Percentiles rank a stretch among this genome's conserved stretches.
phyloP scores from a whole-genome alignment of 2,888 invertebrate genomes.

The Pyrgus malvae region DNA sequence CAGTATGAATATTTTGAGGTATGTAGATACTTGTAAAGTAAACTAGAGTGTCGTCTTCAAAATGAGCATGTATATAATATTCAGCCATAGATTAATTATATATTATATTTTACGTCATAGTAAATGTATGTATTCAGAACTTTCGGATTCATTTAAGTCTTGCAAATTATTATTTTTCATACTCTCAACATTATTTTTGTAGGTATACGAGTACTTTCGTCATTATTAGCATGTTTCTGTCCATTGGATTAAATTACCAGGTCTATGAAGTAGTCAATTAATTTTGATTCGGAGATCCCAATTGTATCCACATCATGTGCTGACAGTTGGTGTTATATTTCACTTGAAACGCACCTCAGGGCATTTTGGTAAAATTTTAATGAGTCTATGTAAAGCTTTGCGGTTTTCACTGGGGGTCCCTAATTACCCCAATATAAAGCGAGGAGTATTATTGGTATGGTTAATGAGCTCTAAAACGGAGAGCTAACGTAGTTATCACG shows the following conservation, averaged over 20 bases:
- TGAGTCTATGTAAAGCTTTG: slow-evolving; percentile 55
- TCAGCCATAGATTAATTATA: too few species aligned
- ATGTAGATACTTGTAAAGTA: background rate
- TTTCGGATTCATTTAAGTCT: too few species aligned
- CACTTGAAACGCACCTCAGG: slow-evolving; percentile 55
- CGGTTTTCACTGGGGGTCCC: slow-evolving; percentile 50
- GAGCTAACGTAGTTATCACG: background rate
- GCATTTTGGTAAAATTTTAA: slow-evolving; percentile 64
- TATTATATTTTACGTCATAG: too few species aligned
- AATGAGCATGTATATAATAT: too few species aligned
- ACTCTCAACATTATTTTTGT: too few species aligned
- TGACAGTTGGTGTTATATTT: slow-evolving; percentile 57
- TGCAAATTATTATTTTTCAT: too few species aligned
- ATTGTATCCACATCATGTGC: slow-evolving; percentile 26
- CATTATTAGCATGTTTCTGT: too few species aligned
- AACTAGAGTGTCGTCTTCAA: too few species aligned
- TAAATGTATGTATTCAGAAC: too few species aligned
- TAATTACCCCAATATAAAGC: slow-evolving; percentile 51
- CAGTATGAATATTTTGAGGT: background rate
- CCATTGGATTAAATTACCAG: background rate
- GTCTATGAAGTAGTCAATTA: background rate
- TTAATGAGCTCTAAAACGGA: slow-evolving; percentile 1
- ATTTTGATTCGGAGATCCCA: slow-evolving; percentile 7
- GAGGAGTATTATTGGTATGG: background rate
- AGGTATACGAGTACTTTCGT: too few species aligned